phyloP scores from a whole-genome alignment of 2,888 invertebrate genomes.

The Nysson spinosus region DNA sequence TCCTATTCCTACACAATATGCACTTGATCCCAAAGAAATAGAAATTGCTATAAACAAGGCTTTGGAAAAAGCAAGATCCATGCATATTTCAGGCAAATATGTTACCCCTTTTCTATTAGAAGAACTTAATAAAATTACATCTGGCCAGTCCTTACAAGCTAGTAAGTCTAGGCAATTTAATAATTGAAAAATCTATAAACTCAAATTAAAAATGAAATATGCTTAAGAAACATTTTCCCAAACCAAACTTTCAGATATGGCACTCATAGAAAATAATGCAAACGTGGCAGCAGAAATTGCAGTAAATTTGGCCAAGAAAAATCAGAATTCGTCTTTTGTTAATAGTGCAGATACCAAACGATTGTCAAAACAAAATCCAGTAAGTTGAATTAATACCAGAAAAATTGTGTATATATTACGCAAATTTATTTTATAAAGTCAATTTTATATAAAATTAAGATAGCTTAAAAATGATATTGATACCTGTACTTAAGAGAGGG shows the following conservation, averaged over 20 bases:
- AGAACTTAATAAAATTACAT: conserved; percentile 87
- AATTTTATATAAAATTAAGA: no score
- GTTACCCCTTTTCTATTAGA: conserved; percentile 95
- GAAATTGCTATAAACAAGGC: conserved; percentile 86
- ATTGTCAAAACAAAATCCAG: conserved; percentile 46
- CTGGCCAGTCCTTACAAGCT: conserved; percentile 88
- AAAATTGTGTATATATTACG: neutral
- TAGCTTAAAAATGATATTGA: no score
- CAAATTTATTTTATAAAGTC: neutral
- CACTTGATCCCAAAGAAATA: conserved; percentile 81
- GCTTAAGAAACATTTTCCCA: neutral
- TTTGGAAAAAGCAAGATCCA: conserved; percentile 80
- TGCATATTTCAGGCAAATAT: conserved; percentile 87
- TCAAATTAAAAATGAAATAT: neutral
- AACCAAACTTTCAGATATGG: conserved; percentile 83
- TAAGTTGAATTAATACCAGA: conserved; percentile 38
- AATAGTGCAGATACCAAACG: neutral
- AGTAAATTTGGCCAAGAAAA: conserved; percentile 59
- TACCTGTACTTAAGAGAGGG: no score
- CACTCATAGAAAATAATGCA: conserved; percentile 96
- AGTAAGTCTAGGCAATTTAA: conserved; percentile 81
- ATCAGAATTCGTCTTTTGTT: neutral
- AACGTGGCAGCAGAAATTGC: conserved; percentile 89
- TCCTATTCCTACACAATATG: conserved; percentile 88
- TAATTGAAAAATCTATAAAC: neutral